Conservation (phyloP, 2,113 vertebrate genomes). For the Nymphicus hollandicus region DNA sequence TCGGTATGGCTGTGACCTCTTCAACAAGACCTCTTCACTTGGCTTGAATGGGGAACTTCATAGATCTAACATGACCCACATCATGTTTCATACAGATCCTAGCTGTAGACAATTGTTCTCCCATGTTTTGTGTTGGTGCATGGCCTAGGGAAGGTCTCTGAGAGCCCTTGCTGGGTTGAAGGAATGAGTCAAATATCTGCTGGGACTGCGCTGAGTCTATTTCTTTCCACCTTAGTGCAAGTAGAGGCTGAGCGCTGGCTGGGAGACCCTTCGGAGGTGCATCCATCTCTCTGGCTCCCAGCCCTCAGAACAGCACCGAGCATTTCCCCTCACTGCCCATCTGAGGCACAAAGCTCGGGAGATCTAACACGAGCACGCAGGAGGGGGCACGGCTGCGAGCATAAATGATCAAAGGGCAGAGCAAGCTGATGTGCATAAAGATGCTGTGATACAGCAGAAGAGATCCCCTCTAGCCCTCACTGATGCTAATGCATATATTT, state of each 20-base stretch:
- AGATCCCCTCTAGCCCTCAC: constrained; percentile 35
- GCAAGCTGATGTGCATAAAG: constrained; percentile 20
- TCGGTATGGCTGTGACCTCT: not conserved
- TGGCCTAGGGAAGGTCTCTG: not conserved
- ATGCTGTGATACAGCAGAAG: not conserved
- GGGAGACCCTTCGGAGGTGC: not conserved
- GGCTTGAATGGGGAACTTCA: not conserved
- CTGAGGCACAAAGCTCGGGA: not conserved
- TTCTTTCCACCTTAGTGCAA: not conserved
- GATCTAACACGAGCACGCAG: not conserved
- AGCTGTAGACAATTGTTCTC: fast-evolving
- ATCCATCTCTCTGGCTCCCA: not conserved
- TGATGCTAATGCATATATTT: constrained; percentile 50
- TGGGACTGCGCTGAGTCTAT: fast-evolving
- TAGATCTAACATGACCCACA: fast-evolving
- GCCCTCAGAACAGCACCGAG: not conserved
- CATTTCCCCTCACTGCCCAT: fast-evolving
- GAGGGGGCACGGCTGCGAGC: constrained; percentile 13
- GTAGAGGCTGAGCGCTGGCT: fast-evolving
- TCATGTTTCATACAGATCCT: fast-evolving
- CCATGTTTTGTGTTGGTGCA: not conserved
- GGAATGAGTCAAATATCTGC: not conserved
- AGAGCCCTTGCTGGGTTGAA: fast-evolving
- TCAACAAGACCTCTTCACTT: not conserved
- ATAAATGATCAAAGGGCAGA: constrained; percentile 57